phyloP scores from a whole-genome alignment of 2,113 vertebrate species.

The Reinhardtius hippoglossoides region DNA sequence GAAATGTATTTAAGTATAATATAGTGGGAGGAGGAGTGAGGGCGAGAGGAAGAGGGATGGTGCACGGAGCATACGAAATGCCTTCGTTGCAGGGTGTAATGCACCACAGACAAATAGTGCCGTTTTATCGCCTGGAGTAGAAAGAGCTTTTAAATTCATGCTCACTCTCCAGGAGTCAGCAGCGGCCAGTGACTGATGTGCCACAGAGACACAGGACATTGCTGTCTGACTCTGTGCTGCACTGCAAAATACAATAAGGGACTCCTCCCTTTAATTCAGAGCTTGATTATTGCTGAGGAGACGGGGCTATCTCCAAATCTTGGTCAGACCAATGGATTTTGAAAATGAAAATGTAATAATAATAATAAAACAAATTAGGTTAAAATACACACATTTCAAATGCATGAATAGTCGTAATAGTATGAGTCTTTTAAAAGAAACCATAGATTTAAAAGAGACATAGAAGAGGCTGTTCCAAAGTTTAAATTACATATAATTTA shows the following conservation, averaged over 20 bases:
- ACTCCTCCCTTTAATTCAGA: not conserved
- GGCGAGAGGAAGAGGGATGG: conserved; percentile 38
- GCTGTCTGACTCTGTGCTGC: conserved; percentile 44
- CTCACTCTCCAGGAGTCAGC: conserved; percentile 66
- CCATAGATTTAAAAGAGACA: too few relatives aligned
- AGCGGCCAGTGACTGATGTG: conserved; percentile 59
- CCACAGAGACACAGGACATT: conserved; percentile 55
- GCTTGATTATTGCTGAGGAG: too few relatives aligned
- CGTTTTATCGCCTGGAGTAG: conserved; percentile 69
- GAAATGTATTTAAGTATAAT: conserved; percentile 67
- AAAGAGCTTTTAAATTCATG: conserved; percentile 77
- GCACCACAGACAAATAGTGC: conserved; percentile 74
- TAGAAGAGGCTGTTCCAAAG: too few relatives aligned
- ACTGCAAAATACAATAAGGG: conserved; percentile 6
- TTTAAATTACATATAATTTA: too few relatives aligned
- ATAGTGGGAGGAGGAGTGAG: conserved; percentile 38
- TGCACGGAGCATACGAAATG: conserved; percentile 60
- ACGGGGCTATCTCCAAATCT: not conserved
- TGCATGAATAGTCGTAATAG: too few relatives aligned
- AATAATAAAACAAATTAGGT: too few relatives aligned
- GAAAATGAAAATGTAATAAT: too few relatives aligned
- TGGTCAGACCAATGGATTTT: too few relatives aligned
- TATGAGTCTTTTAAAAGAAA: too few relatives aligned
- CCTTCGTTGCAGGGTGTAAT: conserved; percentile 67
- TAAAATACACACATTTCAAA: too few relatives aligned